Evolutionary conservation across 2,888 invertebrate species (phyloP).

Genomic region (Plebejus melissa): DNA sequence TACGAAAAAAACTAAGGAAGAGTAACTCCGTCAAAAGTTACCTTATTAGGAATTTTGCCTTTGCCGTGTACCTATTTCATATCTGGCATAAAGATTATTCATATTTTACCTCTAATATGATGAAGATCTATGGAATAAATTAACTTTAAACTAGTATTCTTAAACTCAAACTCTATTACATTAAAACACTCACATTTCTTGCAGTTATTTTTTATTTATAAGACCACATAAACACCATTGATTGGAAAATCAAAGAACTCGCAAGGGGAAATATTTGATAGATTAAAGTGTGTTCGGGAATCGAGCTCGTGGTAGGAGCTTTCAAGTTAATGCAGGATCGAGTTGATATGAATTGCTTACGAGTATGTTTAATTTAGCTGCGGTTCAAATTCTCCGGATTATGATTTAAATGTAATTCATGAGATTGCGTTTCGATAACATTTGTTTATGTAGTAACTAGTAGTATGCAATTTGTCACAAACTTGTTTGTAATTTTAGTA

Average conservation of each 20-base stretch:
- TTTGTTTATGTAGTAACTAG: neutral
- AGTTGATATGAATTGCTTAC: constrained; percentile 48
- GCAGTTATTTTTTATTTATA: no score
- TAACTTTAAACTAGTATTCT: no score
- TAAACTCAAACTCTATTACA: no score
- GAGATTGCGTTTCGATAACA: constrained; percentile 34
- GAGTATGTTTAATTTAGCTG: constrained; percentile 51
- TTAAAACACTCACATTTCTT: no score
- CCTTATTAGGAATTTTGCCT: no score
- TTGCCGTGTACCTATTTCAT: no score
- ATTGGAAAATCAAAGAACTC: neutral
- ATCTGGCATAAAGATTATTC: no score
- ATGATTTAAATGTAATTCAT: constrained; percentile 42
- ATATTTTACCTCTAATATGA: no score
- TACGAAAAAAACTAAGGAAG: no score
- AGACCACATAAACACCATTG: no score
- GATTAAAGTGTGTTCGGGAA: constrained; percentile 10
- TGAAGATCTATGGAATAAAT: no score
- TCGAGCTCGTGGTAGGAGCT: constrained; percentile 38
- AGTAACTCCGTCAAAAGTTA: no score
- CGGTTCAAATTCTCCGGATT: constrained; percentile 46
- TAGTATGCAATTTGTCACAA: neutral
- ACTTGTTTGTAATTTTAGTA: neutral
- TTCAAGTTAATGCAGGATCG: constrained; percentile 41
- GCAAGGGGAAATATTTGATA: neutral